Evolutionary conservation across 2,888 invertebrate species (phyloP).

Genomic region (Dynastes tityus): DNA sequence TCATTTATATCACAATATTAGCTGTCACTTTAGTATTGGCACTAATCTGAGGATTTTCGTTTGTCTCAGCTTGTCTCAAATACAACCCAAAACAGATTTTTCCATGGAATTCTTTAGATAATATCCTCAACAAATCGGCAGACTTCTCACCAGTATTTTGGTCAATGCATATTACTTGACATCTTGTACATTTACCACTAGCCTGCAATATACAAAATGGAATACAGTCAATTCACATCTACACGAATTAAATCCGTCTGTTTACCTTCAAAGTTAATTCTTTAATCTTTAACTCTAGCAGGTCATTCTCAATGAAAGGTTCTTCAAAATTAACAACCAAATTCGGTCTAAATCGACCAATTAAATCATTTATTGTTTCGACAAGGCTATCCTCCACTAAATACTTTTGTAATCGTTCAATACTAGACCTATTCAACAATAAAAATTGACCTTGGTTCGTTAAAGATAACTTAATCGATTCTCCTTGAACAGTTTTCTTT

Average conservation of each 20-base stretch:
- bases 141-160: conserved; percentile 87
- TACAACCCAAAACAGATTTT: conserved; percentile 90
- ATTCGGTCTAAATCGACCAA: conserved; percentile 92
- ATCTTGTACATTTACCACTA: conserved; percentile 88
- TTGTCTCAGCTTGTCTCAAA: conserved; percentile 66
- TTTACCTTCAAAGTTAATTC: conserved; percentile 77
- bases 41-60: conserved; percentile 54
- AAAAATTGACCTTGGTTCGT: conserved; percentile 91
- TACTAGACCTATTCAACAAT: conserved; percentile 84
- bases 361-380: conserved; percentile 75
- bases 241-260: neutral
- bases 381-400: conserved; percentile 73
- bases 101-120: conserved; percentile 82
- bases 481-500: conserved; percentile 60
- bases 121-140: conserved; percentile 83
- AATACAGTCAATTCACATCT: neutral
- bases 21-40: conserved; percentile 27
- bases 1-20: neutral
- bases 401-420: conserved; percentile 79
- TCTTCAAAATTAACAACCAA: conserved; percentile 82
- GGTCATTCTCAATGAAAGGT: conserved; percentile 86
- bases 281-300: conserved; percentile 79
- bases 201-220: conserved; percentile 72
- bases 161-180: conserved; percentile 97
- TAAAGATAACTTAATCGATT: conserved; percentile 73